Evolutionary conservation across 2,113 vertebrate genomes (phyloP).

Genomic region (Rhabdornis inornatus): DNA sequence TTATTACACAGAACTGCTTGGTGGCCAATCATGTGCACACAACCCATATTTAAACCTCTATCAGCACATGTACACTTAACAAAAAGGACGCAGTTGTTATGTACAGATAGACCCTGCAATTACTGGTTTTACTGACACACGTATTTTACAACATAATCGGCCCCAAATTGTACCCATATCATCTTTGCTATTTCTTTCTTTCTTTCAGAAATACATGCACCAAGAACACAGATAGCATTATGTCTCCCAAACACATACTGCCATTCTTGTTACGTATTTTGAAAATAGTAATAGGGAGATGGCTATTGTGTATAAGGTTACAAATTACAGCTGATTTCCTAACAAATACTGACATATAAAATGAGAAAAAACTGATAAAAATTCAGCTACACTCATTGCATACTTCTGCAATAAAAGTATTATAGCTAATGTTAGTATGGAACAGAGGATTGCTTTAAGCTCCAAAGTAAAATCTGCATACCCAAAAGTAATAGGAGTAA

Average conservation of each 20-base stretch:
- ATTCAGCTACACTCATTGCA: neutral
- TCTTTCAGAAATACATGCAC: neutral
- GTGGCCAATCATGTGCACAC: neutral
- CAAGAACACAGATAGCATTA: neutral
- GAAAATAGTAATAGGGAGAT: neutral
- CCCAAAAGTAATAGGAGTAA: neutral
- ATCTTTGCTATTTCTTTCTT: neutral
- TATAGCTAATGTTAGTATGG: neutral
- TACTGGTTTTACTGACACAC: neutral
- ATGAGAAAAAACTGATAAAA: neutral
- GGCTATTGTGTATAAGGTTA: neutral
- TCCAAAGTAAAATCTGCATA: neutral
- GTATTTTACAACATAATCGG: neutral
- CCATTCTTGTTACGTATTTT: neutral
- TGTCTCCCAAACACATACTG: neutral
- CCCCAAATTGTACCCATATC: neutral
- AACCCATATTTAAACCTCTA: neutral
- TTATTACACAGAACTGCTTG: neutral
- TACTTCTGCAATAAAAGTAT: neutral
- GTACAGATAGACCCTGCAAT: neutral
- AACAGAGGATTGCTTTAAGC: neutral
- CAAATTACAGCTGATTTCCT: neutral
- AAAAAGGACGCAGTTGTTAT: neutral
- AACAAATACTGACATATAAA: neutral
- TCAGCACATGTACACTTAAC: neutral